Percentiles rank a stretch among this genome's conserved stretches.
Conservation (phyloP, 2,888 invertebrate species). For the Rugalucina vietnamica region DNA sequence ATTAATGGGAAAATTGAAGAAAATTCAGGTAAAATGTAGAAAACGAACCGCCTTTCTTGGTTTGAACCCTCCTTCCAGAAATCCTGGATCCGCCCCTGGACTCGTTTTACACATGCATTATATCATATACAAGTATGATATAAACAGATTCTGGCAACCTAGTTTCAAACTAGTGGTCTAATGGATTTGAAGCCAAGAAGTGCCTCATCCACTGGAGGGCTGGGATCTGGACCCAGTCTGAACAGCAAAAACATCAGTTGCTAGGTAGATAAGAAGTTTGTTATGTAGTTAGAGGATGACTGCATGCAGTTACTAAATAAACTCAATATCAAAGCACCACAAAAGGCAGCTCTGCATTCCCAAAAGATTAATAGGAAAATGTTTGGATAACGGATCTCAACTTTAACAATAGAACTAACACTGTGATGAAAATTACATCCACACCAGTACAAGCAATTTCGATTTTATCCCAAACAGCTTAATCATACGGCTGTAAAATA, state of each 20-base stretch:
- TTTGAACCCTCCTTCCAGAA: too few species aligned
- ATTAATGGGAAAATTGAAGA: too few species aligned
- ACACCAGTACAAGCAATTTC: neutral
- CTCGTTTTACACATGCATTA: too few species aligned
- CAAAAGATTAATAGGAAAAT: slow-evolving; percentile 1
- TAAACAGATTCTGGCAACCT: too few species aligned
- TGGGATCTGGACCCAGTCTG: too few species aligned
- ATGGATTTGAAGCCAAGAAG: too few species aligned
- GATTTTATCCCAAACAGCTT: slow-evolving; percentile 1
- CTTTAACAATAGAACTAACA: slow-evolving; percentile 6
- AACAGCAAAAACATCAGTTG: neutral
- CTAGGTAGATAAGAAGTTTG: neutral
- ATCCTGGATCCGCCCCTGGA: too few species aligned
- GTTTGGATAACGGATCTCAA: neutral
- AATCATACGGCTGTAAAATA: neutral
- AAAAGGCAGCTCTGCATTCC: neutral
- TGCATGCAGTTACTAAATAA: neutral
- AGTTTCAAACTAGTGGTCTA: too few species aligned
- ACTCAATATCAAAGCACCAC: neutral
- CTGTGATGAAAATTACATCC: neutral
- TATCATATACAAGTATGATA: too few species aligned
- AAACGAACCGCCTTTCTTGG: too few species aligned
- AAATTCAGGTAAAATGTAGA: too few species aligned
- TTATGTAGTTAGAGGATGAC: neutral
- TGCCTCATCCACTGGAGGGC: too few species aligned